A percentile compares a stretch with the other conserved stretches of the same genome.
Evolutionary conservation across 2,888 invertebrate species (phyloP).

Genomic region (Zonitis immaculata): DNA sequence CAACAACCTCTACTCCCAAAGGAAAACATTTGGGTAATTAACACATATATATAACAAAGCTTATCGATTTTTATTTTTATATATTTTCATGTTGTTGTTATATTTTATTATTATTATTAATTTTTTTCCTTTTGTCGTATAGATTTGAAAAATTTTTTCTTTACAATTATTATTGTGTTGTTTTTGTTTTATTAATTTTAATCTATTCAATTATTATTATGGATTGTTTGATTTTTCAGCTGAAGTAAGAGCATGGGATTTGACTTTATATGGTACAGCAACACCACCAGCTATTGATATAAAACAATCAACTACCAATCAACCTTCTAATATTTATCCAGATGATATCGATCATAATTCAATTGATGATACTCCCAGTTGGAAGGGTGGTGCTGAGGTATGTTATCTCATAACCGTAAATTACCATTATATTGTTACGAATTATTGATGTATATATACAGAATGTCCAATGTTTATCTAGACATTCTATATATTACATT

Average conservation of each 20-base stretch:
- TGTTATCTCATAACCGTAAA: no score
- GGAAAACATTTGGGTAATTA: conserved; percentile 27
- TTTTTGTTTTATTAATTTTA: conserved; percentile 7
- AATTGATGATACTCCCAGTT: conserved; percentile 48
- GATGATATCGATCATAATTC: conserved; percentile 57
- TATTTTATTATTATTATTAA: conserved; percentile 33
- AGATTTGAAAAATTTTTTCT: no score
- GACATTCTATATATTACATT: no score
- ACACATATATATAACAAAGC: conserved; percentile 1
- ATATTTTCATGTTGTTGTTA: background rate
- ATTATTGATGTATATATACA: no score
- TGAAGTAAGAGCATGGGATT: conserved; percentile 71
- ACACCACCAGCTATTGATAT: conserved; percentile 46
- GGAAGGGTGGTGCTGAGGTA: conserved; percentile 64
- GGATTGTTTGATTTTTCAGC: conserved; percentile 42
- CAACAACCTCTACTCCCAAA: conserved; percentile 23
- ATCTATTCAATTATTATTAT: background rate
- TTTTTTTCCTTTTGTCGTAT: conserved; percentile 33
- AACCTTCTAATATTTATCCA: conserved; percentile 23
- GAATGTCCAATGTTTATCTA: background rate
- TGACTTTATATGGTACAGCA: conserved; percentile 77
- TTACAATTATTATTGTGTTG: conserved; percentile 7
- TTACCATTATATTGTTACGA: no score
- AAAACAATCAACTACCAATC: conserved; percentile 23
- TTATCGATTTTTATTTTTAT: background rate